Evolutionary conservation across 1,140 invertebrate genomes (phyloP).

Genomic region (Saccostrea glomerata): DNA sequence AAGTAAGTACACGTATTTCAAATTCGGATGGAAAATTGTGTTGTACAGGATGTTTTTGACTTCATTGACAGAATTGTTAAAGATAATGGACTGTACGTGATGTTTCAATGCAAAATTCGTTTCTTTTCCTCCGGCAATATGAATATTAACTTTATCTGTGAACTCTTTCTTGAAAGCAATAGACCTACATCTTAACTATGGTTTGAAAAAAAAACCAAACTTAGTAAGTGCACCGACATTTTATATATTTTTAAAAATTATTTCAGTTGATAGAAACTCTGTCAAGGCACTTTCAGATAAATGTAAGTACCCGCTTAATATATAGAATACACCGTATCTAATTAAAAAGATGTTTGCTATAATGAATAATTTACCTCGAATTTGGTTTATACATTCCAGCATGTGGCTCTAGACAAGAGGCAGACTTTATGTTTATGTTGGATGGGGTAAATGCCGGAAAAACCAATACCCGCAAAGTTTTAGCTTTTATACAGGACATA

Average conservation of each 20-base stretch:
- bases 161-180: too few relatives aligned
- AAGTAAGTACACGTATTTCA: constrained; percentile 56
- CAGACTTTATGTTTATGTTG: constrained; percentile 72
- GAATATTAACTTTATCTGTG: too few relatives aligned
- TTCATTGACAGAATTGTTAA: too few relatives aligned
- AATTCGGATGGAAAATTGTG: too few relatives aligned
- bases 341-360: neutral
- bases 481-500: constrained; percentile 67
- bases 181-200: too few relatives aligned
- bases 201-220: too few relatives aligned
- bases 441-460: constrained; percentile 70
- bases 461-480: constrained; percentile 64
- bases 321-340: neutral
- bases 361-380: neutral
- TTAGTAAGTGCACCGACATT: too few relatives aligned
- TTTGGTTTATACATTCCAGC: constrained; percentile 52
- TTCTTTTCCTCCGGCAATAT: too few relatives aligned
- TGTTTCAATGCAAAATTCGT: too few relatives aligned
- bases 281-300: neutral
- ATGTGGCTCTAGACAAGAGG: constrained; percentile 69
- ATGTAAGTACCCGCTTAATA: neutral
- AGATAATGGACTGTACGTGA: too few relatives aligned
- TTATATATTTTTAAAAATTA: neutral
- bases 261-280: constrained; percentile 5
- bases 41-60: too few relatives aligned